Conservation (phyloP, 23 tunicate genomes). For the Styela plicata region DNA sequence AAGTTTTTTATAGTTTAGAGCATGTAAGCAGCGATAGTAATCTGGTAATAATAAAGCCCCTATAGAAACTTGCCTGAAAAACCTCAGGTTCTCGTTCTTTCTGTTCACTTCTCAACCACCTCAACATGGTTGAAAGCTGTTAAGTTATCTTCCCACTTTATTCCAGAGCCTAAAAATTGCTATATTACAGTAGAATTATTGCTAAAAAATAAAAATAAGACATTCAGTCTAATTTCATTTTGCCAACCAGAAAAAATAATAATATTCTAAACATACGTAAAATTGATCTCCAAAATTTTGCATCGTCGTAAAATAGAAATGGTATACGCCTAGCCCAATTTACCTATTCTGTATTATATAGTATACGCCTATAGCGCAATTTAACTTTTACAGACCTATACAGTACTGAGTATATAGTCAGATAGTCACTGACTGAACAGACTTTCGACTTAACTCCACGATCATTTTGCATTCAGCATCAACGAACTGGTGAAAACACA, state of each 20-base stretch:
- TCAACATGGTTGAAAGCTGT: constrained; percentile 36
- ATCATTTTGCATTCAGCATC: background rate
- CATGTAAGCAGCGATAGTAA: too few species aligned
- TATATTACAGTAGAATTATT: background rate
- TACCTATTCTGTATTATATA: too few species aligned
- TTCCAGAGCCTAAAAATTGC: background rate
- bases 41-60: too few species aligned
- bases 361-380: too few species aligned
- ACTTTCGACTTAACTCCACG: too few species aligned
- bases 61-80: constrained; percentile 24
- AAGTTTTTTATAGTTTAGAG: too few species aligned
- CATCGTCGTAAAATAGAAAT: background rate
- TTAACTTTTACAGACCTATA: too few species aligned
- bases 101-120: constrained; percentile 70
- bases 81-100: constrained; percentile 83
- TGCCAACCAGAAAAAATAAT: background rate
- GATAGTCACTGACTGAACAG: too few species aligned
- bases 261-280: background rate
- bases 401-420: too few species aligned
- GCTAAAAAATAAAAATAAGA: background rate
- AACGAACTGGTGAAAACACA: background rate
- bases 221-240: background rate
- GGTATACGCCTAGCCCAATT: too few species aligned
- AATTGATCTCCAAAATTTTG: background rate
- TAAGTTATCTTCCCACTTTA: too few species aligned